phyloP scores from a whole-genome alignment of 2,113 vertebrate genomes.

The Euleptes europaea region DNA sequence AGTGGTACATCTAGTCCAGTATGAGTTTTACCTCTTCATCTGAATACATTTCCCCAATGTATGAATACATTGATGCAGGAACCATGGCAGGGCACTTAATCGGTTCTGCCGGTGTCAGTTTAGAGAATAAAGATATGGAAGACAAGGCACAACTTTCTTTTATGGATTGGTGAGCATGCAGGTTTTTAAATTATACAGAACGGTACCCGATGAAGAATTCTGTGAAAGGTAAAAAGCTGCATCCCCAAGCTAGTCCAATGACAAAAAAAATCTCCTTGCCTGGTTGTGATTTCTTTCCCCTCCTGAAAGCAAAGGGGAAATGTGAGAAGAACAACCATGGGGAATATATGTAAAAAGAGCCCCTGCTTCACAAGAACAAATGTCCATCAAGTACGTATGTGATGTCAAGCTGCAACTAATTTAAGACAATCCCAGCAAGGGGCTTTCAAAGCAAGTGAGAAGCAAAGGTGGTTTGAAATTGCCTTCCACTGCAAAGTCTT shows the following conservation, averaged over 20 bases:
- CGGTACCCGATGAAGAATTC: neutral
- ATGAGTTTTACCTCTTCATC: too few species aligned
- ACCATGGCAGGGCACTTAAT: too few species aligned
- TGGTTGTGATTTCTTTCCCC: neutral
- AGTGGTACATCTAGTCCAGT: neutral
- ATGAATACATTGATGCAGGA: too few species aligned
- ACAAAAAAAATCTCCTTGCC: neutral
- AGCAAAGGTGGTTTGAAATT: too few species aligned
- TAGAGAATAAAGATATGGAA: neutral
- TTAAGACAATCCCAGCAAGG: too few species aligned
- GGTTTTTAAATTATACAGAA: neutral
- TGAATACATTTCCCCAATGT: too few species aligned
- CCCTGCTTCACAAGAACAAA: neutral
- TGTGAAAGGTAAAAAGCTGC: neutral
- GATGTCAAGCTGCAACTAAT: too few species aligned
- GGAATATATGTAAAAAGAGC: neutral
- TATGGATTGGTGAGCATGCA: neutral
- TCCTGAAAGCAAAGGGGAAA: neutral
- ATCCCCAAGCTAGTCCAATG: neutral
- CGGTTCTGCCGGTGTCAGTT: too few species aligned
- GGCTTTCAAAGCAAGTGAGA: too few species aligned
- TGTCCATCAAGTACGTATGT: too few species aligned
- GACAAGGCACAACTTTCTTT: neutral
- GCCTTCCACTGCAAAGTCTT: too few species aligned
- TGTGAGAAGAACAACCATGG: neutral